Base-by-base conservation (phyloP, 2,113 vertebrate genomes). In the Takifugu bimaculatus region DNA sequence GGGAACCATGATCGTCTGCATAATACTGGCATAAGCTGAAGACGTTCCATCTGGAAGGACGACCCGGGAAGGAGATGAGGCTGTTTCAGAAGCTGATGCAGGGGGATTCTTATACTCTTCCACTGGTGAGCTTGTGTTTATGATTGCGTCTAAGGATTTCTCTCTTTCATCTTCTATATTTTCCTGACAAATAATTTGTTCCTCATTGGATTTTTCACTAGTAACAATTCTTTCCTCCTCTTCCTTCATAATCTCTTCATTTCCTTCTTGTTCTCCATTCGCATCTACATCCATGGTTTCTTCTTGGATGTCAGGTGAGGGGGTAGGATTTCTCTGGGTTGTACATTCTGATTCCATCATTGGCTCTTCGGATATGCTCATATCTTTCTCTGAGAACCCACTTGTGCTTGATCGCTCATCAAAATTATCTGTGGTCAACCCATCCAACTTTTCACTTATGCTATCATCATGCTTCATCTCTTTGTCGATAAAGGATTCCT, bases 21-120 rank as follows among this genome's bases (percentile, higher is more conserved):
- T 95, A 67, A 95, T 95, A 73, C 93, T 93, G 28, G 96, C 94
- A 4, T 98, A 98, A 26, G 96, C 91, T 52, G 91, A 92, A 14
- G 79, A 85, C 51, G 88, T 85, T 47, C 91, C 90, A 79, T 90
- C 89, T 65, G 91, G 88, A 63, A 92, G 88, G 69, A 89, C 78
- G n/a, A 88, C 88, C 49, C 56, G 71, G 35, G 80, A 20, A 32
- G 88, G 71, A 63, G 58, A 63, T 0, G 85, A 74, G 6, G 87
- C 80, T 45, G 85, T 51, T 15, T 75, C 57, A 60, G 70, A 81
- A 1, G 84, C 62, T 54, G 87, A 70, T 15, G 68, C 20, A 20
- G 83, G 51, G 7, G 68, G 5, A n/a, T 26, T 71, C 47, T 77
- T n/a, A 63, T 74, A 72, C 42, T 82, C 74, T 12, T 81, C 55